Evolutionary conservation across 2,113 vertebrate genomes (phyloP).

Genomic region (Terrapene triunguis): DNA sequence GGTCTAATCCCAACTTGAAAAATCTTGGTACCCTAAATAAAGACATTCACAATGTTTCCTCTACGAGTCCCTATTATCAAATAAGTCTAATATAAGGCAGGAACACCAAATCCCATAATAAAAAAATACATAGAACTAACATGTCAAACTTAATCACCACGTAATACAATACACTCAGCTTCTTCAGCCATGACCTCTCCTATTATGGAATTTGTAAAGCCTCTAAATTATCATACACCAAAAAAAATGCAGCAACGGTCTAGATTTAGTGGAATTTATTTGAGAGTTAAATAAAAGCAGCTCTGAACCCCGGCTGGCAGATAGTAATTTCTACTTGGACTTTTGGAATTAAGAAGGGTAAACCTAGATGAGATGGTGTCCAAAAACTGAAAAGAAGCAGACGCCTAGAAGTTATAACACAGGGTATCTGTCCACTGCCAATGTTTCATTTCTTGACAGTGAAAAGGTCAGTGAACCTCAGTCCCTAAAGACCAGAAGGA

Average conservation of each 20-base stretch:
- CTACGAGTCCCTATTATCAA: background rate
- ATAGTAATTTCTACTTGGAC: background rate
- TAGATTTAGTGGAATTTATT: background rate
- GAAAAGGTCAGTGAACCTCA: background rate
- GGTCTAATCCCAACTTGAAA: background rate
- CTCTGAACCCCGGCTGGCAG: background rate
- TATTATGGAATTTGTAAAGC: background rate
- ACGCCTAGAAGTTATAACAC: too few species aligned
- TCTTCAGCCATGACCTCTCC: background rate
- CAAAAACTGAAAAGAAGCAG: background rate
- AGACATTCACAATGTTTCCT: background rate
- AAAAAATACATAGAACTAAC: background rate
- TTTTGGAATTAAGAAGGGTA: background rate
- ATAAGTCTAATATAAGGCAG: background rate
- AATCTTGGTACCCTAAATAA: background rate
- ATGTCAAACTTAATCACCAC: rapidly evolving
- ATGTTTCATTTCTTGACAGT: rapidly evolving
- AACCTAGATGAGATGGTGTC: background rate
- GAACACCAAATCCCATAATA: background rate
- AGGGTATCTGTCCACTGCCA: background rate
- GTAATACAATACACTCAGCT: background rate
- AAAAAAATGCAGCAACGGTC: background rate
- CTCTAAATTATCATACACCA: background rate
- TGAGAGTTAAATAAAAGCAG: background rate
- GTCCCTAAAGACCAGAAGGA: background rate